Conservation (phyloP, 2,888 invertebrate genomes). For the Cordilura impudica region DNA sequence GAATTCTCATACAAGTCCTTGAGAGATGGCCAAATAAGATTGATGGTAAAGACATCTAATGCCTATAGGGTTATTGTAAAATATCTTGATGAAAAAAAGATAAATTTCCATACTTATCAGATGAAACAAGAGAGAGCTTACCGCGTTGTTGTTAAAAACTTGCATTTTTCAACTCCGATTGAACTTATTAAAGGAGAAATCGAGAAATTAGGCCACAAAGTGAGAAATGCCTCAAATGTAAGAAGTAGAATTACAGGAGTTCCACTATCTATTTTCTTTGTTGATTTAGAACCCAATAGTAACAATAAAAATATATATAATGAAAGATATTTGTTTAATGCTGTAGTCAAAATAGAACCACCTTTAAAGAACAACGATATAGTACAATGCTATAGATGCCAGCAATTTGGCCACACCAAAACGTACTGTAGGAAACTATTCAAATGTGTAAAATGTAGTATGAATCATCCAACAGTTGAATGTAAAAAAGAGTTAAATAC, state of each 20-base stretch:
- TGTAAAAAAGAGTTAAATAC: too few relatives aligned
- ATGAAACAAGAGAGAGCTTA: conserved; percentile 44
- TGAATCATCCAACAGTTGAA: too few relatives aligned
- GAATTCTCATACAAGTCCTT: conserved; percentile 29
- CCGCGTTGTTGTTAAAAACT: conserved; percentile 39
- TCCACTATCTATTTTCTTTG: too few relatives aligned
- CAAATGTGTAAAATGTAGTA: not conserved
- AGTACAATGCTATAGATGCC: conserved; percentile 8
- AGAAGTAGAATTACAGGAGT: too few relatives aligned
- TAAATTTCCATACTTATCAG: conserved; percentile 31
- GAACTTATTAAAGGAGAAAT: conserved; percentile 3
- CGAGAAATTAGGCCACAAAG: conserved; percentile 29
- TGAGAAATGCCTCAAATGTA: too few relatives aligned
- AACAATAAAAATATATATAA: too few relatives aligned
- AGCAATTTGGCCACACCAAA: not conserved
- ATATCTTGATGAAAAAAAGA: conserved; percentile 18
- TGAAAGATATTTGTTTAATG: too few relatives aligned
- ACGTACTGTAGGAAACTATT: not conserved
- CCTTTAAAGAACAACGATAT: not conserved
- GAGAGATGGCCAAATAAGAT: conserved; percentile 21
- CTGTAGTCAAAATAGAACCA: not conserved
- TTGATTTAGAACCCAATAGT: too few relatives aligned
- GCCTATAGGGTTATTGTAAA: conserved; percentile 16
- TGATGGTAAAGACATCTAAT: conserved; percentile 23
- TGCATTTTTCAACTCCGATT: conserved; percentile 32